Evolutionary conservation across 2,113 vertebrate genomes (phyloP), one percentile per base, ranked within the genome.

Genomic region (Ageneiosus marmoratus): DNA sequence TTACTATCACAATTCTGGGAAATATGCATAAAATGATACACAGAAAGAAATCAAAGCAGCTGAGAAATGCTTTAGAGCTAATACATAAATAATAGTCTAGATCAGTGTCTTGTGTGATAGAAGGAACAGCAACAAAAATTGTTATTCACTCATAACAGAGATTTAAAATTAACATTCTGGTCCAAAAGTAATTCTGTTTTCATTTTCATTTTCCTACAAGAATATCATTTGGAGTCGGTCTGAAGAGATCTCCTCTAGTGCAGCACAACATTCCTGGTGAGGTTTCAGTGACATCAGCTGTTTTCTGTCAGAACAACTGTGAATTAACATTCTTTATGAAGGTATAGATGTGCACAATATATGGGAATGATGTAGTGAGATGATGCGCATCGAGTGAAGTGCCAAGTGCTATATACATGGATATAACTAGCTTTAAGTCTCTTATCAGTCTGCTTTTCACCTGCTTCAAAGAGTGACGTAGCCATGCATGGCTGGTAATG

Each of bases 401-500:
- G 37, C 37, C 50, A 51, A 56, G 60, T 37, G 73, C 34, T 46
- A 55, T 81, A 53, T 67, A 81, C 50, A 62, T 46, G 65, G 44
- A 67, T 70, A 56, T 60, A 83, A 65, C 56, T 72, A 44, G 32
- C 56, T 82, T 83, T 81, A 72, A 29, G 86, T 76, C 82, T 79
- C 77, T 76, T 75, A 81, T 83, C 70, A 78, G 77, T 32, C 53
- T 22, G 80, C 77, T 73, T 83, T 75, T 85, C 69, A 83, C 60
- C 48, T 20, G 41, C 63, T 83, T 74, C 27, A 73, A 73, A 85
- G 84, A 58, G 53, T 83, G 72, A 83, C 83, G 91, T 91, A 92
- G 91, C 82, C 90, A 92, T 72, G 69, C 93, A 88, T 88, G 91
- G 88, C 80, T 91, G 91, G 93, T 96, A 97, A 95, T 94, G 93